These are phyloP conservation scores for Nephotettix cincticeps DNA, from an alignment of 1,140 invertebrate genomes.

Conservation along the genomic window DNA sequence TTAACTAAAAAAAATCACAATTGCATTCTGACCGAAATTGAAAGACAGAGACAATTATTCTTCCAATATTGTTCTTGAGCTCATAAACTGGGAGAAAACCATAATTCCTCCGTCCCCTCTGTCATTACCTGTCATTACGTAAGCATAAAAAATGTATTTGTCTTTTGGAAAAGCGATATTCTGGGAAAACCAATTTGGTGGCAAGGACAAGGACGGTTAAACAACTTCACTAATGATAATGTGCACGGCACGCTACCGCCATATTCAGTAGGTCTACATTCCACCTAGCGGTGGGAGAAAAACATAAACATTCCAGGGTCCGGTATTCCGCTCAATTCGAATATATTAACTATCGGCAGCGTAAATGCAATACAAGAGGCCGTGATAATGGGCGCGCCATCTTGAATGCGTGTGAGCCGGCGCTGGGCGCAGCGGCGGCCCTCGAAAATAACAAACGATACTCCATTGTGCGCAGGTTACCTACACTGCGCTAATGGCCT, in stretches of 20 bases:
- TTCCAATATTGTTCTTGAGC: too few species aligned
- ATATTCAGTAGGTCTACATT: constrained; percentile 26
- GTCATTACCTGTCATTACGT: background rate
- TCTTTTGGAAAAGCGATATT: constrained; percentile 9
- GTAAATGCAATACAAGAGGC: constrained; percentile 17
- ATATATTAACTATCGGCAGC: constrained; percentile 18
- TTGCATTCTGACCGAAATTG: too few species aligned
- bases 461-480: too few species aligned
- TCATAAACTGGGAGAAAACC: too few species aligned
- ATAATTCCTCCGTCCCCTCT: background rate
- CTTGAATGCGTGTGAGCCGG: constrained; percentile 12
- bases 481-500: too few species aligned
- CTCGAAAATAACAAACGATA: too few species aligned
- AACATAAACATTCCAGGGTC: constrained; percentile 14
- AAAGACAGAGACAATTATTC: too few species aligned
- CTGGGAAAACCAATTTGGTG: constrained; percentile 6
- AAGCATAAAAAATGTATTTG: constrained; percentile 16
- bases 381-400: constrained; percentile 21
- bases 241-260: constrained; percentile 14
- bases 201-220: background rate
- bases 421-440: background rate
- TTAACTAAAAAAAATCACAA: too few species aligned
- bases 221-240: constrained; percentile 26
- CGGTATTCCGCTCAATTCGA: constrained; percentile 18
- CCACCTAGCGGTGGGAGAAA: background rate